These are phyloP conservation scores for Epinephelus lanceolatus DNA, from an alignment of 2,113 vertebrate species.

Conservation along the genomic window DNA sequence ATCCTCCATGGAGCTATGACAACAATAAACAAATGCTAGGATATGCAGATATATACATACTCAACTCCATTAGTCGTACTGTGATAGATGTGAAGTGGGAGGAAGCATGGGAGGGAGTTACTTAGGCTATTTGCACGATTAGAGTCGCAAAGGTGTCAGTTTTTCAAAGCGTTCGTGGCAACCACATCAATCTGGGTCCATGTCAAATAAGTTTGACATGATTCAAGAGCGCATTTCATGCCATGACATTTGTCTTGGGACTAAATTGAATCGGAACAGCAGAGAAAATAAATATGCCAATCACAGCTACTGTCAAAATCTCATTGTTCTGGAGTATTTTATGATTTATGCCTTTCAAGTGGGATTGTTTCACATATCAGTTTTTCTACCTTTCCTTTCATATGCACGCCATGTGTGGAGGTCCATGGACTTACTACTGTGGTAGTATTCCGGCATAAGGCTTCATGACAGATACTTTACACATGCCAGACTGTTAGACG, in stretches of 20 bases:
- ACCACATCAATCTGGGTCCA: conserved; percentile 48
- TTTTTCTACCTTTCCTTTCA: conserved; percentile 62
- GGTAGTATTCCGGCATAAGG: conserved; percentile 58
- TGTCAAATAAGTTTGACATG: conserved; percentile 63
- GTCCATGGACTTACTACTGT: conserved; percentile 40
- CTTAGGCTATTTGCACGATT: conserved; percentile 31
- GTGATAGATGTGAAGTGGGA: conserved; percentile 32
- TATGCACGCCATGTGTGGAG: conserved; percentile 68
- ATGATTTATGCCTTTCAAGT: conserved; percentile 60
- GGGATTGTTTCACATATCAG: conserved; percentile 56
- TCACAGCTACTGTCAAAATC: conserved; percentile 52
- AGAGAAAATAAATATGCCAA: conserved; percentile 69
- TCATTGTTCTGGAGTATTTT: conserved; percentile 46
- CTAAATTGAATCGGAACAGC: conserved; percentile 56
- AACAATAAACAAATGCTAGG: conserved; percentile 4
- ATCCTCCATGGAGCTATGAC: not conserved
- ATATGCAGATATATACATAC: conserved; percentile 13
- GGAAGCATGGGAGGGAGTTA: conserved; percentile 7
- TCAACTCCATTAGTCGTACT: conserved; percentile 19
- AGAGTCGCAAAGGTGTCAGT: conserved; percentile 39
- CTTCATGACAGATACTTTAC: conserved; percentile 83
- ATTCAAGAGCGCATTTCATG: conserved; percentile 62
- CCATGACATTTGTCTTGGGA: conserved; percentile 52
- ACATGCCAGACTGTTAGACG: conserved; percentile 81
- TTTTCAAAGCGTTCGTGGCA: conserved; percentile 30